phyloP scores from a whole-genome alignment of 2,113 vertebrate species.

The Ifrita kowaldi region DNA sequence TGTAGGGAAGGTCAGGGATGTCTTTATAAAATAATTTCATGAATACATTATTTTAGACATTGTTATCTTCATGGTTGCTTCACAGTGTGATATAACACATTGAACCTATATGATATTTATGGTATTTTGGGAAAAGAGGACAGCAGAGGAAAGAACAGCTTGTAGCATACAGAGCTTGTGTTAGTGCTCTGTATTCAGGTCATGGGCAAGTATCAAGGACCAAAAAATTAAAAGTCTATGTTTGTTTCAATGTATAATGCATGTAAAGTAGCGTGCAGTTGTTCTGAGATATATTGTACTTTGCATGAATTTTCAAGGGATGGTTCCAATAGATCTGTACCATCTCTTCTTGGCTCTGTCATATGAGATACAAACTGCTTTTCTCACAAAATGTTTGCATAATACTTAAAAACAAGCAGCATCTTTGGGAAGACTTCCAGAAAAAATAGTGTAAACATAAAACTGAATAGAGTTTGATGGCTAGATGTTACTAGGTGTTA shows the following conservation, averaged over 20 bases:
- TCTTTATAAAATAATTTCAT: neutral
- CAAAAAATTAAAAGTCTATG: neutral
- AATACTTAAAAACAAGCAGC: neutral
- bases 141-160: neutral
- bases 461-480: neutral
- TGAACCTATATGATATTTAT: neutral
- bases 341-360: neutral
- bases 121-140: neutral
- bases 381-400: neutral
- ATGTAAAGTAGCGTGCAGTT: neutral
- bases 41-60: neutral
- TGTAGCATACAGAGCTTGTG: neutral
- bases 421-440: neutral
- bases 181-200: neutral
- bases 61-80: neutral
- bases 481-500: neutral
- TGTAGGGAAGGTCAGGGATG: neutral
- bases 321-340: neutral
- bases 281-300: neutral
- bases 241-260: neutral
- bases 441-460: neutral
- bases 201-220: neutral
- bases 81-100: neutral
- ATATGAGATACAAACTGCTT: constrained; percentile 16
- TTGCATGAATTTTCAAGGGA: neutral